Evolutionary conservation across 2,888 invertebrate genomes (phyloP).

Genomic region (Nebria salina): DNA sequence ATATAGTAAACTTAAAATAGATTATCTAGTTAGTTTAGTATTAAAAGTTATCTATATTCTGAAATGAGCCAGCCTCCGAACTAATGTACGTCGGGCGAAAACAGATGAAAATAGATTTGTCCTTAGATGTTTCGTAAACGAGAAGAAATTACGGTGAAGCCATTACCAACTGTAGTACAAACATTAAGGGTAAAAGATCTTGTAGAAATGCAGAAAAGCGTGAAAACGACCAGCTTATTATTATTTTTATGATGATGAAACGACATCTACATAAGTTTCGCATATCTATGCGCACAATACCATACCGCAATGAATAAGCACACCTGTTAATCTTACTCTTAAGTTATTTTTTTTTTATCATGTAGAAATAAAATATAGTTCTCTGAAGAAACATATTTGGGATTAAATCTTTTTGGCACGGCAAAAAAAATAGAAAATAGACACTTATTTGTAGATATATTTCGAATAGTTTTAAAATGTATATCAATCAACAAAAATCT

Average conservation of each 20-base stretch:
- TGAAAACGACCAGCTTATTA: background rate
- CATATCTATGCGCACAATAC: background rate
- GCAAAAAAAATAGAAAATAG: no score
- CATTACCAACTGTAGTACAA: background rate
- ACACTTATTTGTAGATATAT: no score
- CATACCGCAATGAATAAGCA: no score
- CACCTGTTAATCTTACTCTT: no score
- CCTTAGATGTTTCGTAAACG: background rate
- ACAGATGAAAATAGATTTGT: background rate
- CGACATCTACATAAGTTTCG: background rate
- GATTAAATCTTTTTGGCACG: no score
- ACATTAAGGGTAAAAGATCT: background rate
- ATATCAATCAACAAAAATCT: no score
- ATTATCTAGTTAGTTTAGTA: background rate
- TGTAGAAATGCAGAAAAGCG: background rate
- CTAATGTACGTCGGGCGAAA: background rate
- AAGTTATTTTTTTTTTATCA: no score
- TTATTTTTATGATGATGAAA: background rate
- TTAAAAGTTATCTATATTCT: background rate
- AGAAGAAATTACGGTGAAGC: background rate
- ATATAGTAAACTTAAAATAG: background rate
- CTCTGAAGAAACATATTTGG: no score
- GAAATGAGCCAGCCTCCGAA: background rate
- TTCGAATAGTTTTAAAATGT: no score
- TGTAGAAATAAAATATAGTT: no score